phyloP scores from a whole-genome alignment of 2,888 invertebrate genomes.

The Melinaea menophilus region DNA sequence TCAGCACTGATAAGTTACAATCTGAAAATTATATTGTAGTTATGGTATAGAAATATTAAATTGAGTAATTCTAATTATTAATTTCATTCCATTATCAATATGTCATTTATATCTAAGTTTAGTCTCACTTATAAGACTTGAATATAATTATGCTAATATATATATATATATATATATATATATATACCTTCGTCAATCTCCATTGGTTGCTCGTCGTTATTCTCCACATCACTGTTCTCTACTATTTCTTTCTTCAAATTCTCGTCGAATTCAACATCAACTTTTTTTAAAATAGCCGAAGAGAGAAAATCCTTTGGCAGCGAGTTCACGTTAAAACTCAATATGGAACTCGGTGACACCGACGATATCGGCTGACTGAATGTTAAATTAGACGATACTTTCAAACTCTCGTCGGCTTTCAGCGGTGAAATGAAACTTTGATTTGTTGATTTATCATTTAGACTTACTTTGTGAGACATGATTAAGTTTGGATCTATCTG shows the following conservation, averaged over 20 bases:
- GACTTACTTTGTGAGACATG: constrained; percentile 16
- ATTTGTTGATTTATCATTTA: constrained; percentile 2
- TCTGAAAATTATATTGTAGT: neutral
- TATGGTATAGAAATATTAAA: neutral
- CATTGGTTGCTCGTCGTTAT: constrained; percentile 30
- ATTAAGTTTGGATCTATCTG: constrained; percentile 24
- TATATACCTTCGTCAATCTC: constrained; percentile 34
- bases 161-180: constrained; percentile 10
- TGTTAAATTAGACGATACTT: constrained; percentile 8
- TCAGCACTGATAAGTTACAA: neutral
- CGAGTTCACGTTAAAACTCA: constrained; percentile 41
- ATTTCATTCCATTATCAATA: too few relatives aligned
- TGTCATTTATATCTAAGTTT: too few relatives aligned
- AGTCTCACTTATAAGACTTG: neutral
- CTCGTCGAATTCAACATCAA: constrained; percentile 21
- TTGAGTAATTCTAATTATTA: neutral
- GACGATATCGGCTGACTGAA: constrained; percentile 17
- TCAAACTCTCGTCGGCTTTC: constrained; percentile 9
- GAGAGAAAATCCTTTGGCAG: constrained; percentile 47
- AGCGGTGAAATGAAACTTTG: constrained; percentile 6
- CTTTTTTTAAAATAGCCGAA: constrained; percentile 33
- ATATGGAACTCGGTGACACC: constrained; percentile 25
- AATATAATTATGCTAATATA: neutral
- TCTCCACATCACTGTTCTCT: constrained; percentile 34
- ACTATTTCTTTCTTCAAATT: constrained; percentile 17